These are phyloP conservation scores for Drosophila aff. DNA, from an alignment of 1,140 invertebrate genomes.

Conservation along the genomic window DNA sequence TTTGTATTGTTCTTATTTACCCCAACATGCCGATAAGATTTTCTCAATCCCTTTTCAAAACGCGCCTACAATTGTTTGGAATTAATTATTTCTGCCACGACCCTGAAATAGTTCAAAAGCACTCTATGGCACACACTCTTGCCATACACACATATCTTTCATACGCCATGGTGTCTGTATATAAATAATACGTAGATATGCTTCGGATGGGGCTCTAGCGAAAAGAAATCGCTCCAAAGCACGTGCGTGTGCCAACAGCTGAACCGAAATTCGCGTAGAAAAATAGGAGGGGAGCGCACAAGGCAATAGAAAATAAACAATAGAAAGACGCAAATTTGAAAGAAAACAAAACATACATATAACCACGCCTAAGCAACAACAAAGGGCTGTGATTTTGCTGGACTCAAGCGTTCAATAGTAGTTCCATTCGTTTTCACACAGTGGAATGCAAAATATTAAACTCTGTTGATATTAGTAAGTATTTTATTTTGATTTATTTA, in stretches of 20 bases:
- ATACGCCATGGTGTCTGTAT: conserved; percentile 35
- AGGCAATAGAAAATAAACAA: conserved; percentile 44
- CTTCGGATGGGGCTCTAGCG: conserved; percentile 9
- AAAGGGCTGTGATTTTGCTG: conserved; percentile 21
- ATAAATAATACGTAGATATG: conserved; percentile 10
- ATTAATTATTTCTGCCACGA: conserved; percentile 38
- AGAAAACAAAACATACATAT: conserved; percentile 19
- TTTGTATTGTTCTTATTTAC: background rate
- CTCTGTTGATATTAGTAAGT: background rate
- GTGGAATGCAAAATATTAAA: background rate
- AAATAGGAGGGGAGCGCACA: conserved; percentile 5
- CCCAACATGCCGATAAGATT: background rate
- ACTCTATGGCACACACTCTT: conserved; percentile 35
- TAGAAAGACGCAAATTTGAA: conserved; percentile 44
- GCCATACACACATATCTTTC: conserved; percentile 3
- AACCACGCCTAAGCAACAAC: conserved; percentile 16
- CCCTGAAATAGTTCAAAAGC: conserved; percentile 78
- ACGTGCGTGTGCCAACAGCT: conserved; percentile 46
- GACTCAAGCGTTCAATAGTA: background rate
- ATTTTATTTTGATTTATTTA: background rate
- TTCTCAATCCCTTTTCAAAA: conserved; percentile 4
- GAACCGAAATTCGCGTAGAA: conserved; percentile 25
- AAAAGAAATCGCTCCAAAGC: conserved; percentile 41
- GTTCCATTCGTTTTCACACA: background rate
- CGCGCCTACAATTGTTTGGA: conserved; percentile 19